Base-by-base conservation (phyloP, 2,888 invertebrate genomes). In the Sylvicola fuscatus region DNA sequence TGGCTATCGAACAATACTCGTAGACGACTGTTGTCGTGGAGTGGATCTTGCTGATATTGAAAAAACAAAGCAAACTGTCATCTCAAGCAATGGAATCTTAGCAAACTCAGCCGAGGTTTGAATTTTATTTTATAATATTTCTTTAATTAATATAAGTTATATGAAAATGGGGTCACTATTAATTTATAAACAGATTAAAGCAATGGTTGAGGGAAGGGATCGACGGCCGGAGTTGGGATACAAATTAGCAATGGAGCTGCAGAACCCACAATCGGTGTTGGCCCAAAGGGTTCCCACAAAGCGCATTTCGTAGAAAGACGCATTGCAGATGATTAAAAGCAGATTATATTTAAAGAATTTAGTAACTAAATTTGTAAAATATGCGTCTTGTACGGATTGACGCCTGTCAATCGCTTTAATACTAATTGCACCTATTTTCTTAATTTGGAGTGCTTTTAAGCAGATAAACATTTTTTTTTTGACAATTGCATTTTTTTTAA, bases 11-110 rank as follows among this genome's bases (percentile, higher is more conserved):
- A 83, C 92, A 10, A 68, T 87, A 34, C 60, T 93, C 21, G 68
- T 93, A 8, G 89, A 92, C 46, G 90, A 93, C 58, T 90, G 89
- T 43, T 76, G 82, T 46, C 71, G 90, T 33, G 93, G 92, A 2
- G 87, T 92, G 1, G 78, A 81, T 55, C 59, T 81, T 17, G 68
- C 75, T 14, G 86, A 84, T 50, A 92, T 93, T 38, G 79, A 82
- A 52, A 68, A 69, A 47, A 86, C 83, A 31, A 83, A 81, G 54
- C 64, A 75, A 37, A 73, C 72, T 40, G 72, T 90, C 13, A 63
- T 72, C 35, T 68, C 66, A 39, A 76, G 74, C 49, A 72, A 80
- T 49, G 89, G 84, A 0, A 76, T 87, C 34, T 77, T 90, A 46
- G 72, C 84, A 15, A 69, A 73, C 48, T 78, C 87, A 0, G 70